phyloP scores from a whole-genome alignment of 2,888 invertebrate species.

The Caenorhabditis panamensis region DNA sequence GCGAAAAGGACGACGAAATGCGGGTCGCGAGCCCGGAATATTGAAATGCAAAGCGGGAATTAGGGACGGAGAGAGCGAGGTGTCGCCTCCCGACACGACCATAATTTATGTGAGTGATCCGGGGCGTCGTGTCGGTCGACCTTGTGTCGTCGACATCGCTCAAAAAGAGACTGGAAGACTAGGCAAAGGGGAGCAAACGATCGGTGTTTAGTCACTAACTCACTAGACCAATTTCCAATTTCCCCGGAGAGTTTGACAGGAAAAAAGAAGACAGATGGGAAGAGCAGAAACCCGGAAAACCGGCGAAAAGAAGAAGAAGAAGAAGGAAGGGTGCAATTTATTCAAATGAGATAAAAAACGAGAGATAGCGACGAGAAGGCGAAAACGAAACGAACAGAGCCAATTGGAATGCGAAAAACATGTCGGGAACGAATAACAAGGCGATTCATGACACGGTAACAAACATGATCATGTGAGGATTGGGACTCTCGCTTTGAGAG shows the following conservation, averaged over 20 bases:
- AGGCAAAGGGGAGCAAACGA: not conserved
- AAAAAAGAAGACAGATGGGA: not conserved
- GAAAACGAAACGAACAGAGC: conserved; percentile 1
- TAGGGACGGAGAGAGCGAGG: conserved; percentile 14
- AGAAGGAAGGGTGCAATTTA: conserved; percentile 25
- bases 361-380: not conserved
- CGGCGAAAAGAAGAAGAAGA: conserved; percentile 13
- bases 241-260: not conserved
- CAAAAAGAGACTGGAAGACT: conserved; percentile 12
- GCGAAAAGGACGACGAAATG: not conserved
- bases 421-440: not conserved
- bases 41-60: conserved; percentile 57
- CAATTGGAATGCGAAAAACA: conserved; percentile 19
- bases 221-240: conserved; percentile 8
- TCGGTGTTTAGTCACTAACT: conserved; percentile 8
- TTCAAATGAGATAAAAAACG: conserved; percentile 42
- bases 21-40: conserved; percentile 24
- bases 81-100: conserved; percentile 36
- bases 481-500: no score
- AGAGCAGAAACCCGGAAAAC: no score
- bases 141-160: not conserved
- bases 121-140: not conserved
- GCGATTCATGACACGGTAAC: not conserved
- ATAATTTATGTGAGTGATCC: conserved; percentile 49
- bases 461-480: no score